Evolutionary conservation across 2,888 invertebrate genomes (phyloP), one percentile per base, ranked within the genome.

Genomic region (Philereme vetulata): DNA sequence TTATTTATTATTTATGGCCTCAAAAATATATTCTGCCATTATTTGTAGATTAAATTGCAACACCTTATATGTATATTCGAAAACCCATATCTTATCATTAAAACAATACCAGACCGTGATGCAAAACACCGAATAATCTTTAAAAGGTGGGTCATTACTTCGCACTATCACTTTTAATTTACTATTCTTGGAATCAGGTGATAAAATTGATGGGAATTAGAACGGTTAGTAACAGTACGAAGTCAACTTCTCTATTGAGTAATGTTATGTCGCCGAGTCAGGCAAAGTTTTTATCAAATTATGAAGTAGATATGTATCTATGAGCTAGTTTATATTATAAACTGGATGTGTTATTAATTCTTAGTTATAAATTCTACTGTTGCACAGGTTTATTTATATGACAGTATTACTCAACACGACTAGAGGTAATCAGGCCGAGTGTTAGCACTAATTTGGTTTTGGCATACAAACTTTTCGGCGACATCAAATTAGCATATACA

Each of bases 21-120:
- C 21, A 21, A 21, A 21, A 21, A 21, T 21, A 21, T 21, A 21
- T 2, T 21, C 21, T 2, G 21, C 21, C 21, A 21, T 21, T 21
- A 21, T 2, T 21, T 21, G 21, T 21, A 21, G 21, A 1, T 21
- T 21, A 21, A 1, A 21, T 21, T 21, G 21, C 21, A 21, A 43
- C 56, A 60, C 55, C 55, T 64, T 66, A 70, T 63, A 71, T 62
- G 61, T 58, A 60, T 59, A 51, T 58, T 62, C 43, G 45, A 48
- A 51, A 53, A 56, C 54, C 47, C 54, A 63, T 71, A 80, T 76
- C 76, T 79, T 65, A 72, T 70, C 72, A 59, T 43, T 58, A 45
- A 67, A 70, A 72, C 71, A 70, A 71, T 62, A 61, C 60, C 45
- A 57, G 62, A 51, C 60, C 61, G 65, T 66, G 68, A 70, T 69